Evolutionary conservation across 1,140 invertebrate genomes (phyloP), one percentile per base, ranked within the genome.

Genomic region (Drosophila subobscura): DNA sequence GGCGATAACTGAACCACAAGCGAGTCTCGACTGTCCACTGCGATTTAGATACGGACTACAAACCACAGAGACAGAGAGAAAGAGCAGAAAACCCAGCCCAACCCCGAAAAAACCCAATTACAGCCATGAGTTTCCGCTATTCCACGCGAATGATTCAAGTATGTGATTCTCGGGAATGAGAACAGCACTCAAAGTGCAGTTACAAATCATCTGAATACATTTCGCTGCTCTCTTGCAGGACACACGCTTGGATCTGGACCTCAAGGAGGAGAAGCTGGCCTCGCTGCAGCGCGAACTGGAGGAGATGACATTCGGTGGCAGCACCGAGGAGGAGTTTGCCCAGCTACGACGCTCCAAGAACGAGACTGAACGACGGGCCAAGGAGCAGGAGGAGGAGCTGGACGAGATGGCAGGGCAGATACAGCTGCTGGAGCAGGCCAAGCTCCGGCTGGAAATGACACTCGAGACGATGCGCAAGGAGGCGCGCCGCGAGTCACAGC

Each of bases 331-430:
- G 86, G 97, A 98, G 92, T 94, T 97, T 12, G 95, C 95, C 0
- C 93, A 94, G 23, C 92, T 98, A 64, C 95, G 97, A 61, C 95
- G 97, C 79, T 94, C 94, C 0, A 97, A 97, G 84, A 95, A 97
- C 81, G 97, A 98, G 51, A 93, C 97, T n/a, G 97, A 98, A 85
- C 93, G 95, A 33, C 95, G 97, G 65, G 91, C 95, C 3, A 95
- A 97, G 81, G 97, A 99, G 84, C 97, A 98, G 92, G 97, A 99
- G 83, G 98, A 99, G 91, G 98, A 99, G 89, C 92, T 99, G 23
- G 98, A 99, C 90, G 97, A 99, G 84, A 93, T 98, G 71, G 97
- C 97, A 0, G 97, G 97, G 29, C 97, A 97, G 91, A 95, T 96
- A 79, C 95, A 96, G 92, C 92, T 97, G 54, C 91, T 98, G 66